phyloP scores from a whole-genome alignment of 2,113 vertebrate species.

The Colius striatus region DNA sequence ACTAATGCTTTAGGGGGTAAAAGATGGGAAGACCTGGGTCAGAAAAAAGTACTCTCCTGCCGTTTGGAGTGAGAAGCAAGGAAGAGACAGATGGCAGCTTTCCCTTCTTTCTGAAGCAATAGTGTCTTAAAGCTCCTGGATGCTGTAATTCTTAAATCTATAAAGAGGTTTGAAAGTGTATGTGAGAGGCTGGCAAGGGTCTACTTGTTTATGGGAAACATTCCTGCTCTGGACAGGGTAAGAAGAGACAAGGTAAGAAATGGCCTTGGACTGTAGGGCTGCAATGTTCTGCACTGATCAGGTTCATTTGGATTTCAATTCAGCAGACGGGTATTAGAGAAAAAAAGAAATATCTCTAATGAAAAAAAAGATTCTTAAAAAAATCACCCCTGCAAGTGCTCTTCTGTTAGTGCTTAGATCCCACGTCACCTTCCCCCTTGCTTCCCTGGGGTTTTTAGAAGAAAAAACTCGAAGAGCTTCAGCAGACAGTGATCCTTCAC shows the following conservation, averaged over 20 bases:
- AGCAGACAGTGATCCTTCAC: conserved; percentile 34
- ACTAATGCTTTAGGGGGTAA: background rate
- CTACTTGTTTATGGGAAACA: background rate
- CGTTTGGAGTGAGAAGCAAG: conserved; percentile 2
- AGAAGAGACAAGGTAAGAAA: background rate
- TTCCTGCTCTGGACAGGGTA: background rate
- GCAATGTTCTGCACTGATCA: background rate
- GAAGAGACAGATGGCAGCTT: conserved; percentile 52
- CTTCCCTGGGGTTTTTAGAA: background rate
- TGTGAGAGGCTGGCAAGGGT: background rate
- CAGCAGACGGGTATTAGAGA: background rate
- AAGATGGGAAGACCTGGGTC: conserved; percentile 35
- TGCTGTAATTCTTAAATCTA: conserved; percentile 19
- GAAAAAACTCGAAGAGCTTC: conserved; percentile 6
- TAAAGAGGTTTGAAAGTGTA: conserved; percentile 9
- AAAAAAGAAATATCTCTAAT: background rate
- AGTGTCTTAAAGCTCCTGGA: conserved; percentile 47
- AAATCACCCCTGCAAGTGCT: background rate
- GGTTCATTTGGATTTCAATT: background rate
- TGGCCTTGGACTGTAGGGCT: background rate
- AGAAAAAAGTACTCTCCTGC: conserved; percentile 19
- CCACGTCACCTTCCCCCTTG: background rate
- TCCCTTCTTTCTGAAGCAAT: conserved; percentile 32
- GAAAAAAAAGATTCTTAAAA: background rate
- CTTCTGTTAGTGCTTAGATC: conserved; percentile 24